A percentile compares a stretch with the other conserved stretches of the same genome.
Conservation (phyloP, 2,888 invertebrate species). For the Drosophila anomelani region DNA sequence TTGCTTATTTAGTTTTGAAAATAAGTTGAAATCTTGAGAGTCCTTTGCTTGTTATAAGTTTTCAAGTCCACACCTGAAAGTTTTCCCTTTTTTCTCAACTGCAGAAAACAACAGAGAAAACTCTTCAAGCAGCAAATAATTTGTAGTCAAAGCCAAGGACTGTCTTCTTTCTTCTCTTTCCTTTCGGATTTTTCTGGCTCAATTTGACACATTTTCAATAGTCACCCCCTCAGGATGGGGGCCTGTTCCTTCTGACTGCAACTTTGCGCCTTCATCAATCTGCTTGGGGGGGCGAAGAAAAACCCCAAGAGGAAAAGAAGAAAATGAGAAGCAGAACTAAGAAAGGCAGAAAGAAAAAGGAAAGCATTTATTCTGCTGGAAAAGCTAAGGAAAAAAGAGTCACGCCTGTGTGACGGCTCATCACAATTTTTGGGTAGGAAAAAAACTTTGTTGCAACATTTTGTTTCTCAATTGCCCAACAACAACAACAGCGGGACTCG, state of each 20-base stretch:
- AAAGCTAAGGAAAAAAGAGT: slow-evolving; percentile 25
- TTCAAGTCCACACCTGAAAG: slow-evolving; percentile 23
- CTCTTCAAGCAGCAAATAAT: slow-evolving; percentile 25
- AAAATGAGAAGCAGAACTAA: neutral
- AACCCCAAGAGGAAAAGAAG: slow-evolving; percentile 1
- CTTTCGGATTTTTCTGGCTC: slow-evolving; percentile 10
- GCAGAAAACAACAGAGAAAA: neutral
- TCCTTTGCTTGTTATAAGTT: neutral
- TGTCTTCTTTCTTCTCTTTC: slow-evolving; percentile 5
- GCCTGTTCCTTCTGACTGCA: slow-evolving; percentile 4
- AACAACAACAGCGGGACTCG: slow-evolving; percentile 5
- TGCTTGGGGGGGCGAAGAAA: slow-evolving; percentile 1
- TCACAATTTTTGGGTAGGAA: slow-evolving; percentile 18
- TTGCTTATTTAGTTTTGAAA: neutral
- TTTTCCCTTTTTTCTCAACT: neutral
- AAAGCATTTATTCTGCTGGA: slow-evolving; percentile 28
- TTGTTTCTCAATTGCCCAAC: slow-evolving; percentile 43
- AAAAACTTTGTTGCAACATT: slow-evolving; percentile 46
- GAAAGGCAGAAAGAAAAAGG: neutral
- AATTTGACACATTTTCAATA: slow-evolving; percentile 69
- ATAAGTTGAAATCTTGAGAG: neutral
- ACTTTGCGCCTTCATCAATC: slow-evolving; percentile 42
- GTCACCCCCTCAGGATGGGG: slow-evolving; percentile 10
- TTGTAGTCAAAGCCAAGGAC: slow-evolving; percentile 27
- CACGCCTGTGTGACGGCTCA: slow-evolving; percentile 33